Percentiles rank a stretch among this genome's conserved stretches.
These are phyloP conservation scores for Leptobrachium leishanense DNA, from an alignment of 2,113 vertebrate genomes.

Conservation along the genomic window DNA sequence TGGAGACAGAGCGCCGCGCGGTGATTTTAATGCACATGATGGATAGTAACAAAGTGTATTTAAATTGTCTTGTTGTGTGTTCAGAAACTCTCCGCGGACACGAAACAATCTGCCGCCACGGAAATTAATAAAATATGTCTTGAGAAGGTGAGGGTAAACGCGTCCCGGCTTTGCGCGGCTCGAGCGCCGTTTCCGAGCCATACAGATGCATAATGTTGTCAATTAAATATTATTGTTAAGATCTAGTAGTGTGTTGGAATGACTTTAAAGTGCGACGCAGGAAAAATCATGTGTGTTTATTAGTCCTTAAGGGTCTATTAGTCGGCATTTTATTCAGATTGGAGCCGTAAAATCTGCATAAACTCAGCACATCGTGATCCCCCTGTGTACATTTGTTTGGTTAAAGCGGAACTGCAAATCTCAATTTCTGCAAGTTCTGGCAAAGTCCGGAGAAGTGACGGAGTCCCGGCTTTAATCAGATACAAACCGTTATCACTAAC, in stretches of 20 bases:
- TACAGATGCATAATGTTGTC: slow-evolving; percentile 83
- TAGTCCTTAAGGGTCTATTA: slow-evolving; percentile 83
- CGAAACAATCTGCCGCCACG: slow-evolving; percentile 67
- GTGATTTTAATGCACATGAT: slow-evolving; percentile 67
- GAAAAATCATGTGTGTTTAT: slow-evolving; percentile 82
- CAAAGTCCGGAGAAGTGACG: slow-evolving; percentile 76
- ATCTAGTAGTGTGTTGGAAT: slow-evolving; percentile 80
- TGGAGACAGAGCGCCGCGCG: slow-evolving; percentile 51
- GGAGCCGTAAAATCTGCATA: slow-evolving; percentile 83
- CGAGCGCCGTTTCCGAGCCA: slow-evolving; percentile 70
- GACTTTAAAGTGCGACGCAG: slow-evolving; percentile 80
- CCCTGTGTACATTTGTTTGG: slow-evolving; percentile 81
- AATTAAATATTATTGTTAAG: slow-evolving; percentile 86
- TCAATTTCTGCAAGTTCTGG: slow-evolving; percentile 82
- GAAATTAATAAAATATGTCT: slow-evolving; percentile 84
- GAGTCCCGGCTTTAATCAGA: slow-evolving; percentile 81
- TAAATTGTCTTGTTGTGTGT: slow-evolving; percentile 70
- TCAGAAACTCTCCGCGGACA: slow-evolving; percentile 71
- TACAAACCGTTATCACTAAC: slow-evolving; percentile 79
- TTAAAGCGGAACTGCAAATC: slow-evolving; percentile 79
- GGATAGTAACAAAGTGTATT: slow-evolving; percentile 76
- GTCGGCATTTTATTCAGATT: slow-evolving; percentile 83
- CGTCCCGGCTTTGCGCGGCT: background rate
- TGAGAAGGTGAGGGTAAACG: slow-evolving; percentile 75
- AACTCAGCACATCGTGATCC: slow-evolving; percentile 84